Base-by-base conservation (phyloP, 2,113 vertebrate genomes). In the Pseudonaja textilis region DNA sequence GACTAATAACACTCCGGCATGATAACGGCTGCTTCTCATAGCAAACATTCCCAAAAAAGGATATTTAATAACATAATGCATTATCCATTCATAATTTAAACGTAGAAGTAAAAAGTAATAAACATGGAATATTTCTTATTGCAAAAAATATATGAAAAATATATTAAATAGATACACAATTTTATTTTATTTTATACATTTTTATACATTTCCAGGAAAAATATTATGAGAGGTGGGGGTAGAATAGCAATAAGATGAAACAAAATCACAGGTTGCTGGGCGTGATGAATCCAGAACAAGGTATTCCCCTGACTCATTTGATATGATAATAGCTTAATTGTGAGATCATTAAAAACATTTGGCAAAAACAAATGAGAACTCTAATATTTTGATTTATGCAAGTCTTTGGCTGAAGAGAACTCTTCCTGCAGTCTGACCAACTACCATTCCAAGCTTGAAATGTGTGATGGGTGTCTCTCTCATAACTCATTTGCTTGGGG, bases 221-320 rank as follows among this genome's bases (percentile, higher is more conserved):
- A 74, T 57, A 16, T 25, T 54, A 55, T 23, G 54, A 89, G 29
- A 20, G 26, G 61, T 1, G 0, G 29, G 61, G n/a, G 34, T 57
- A 34, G 34, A 34, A 59, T 25, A 89, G 92, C 39, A 85, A 18
- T 42, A 69, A 87, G 57, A 29, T 59, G 4, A 59, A 89, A 52
- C 42, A 88, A 93, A 90, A 29, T 90, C 89, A 86, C 92, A 90
- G 92, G 89, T 93, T 93, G 89, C 45, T 39, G 56, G 92, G 88
- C 56, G 88, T 85, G 25, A 54, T 74, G 50, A n/a, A 16, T 29
- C 59, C n/a, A 88, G 45, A 93, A 57, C 0, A 0, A 39, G 56
- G 2, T 39, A 2, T 54, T 6, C 54, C 22, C 47, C 20, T 55
- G 85, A 88, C 47, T 57, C 12, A 20, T 56, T 92, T 92, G 74